Conservation (phyloP, 1,140 invertebrate species). For the Phymorhynchus buccinoides region DNA sequence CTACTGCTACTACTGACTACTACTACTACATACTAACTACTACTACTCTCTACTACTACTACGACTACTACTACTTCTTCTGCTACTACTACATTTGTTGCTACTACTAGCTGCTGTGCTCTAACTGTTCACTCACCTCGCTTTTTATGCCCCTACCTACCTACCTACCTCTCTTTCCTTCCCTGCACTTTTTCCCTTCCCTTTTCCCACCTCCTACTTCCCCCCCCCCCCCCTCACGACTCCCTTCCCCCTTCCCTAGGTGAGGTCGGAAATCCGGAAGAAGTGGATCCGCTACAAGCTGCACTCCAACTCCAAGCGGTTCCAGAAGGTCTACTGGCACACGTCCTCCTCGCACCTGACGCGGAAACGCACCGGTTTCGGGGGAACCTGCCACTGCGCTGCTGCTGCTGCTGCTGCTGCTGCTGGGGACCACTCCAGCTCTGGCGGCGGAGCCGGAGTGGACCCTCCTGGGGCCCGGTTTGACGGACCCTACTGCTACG, state of each 20-base stretch:
- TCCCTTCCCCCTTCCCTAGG: slow-evolving; percentile 43
- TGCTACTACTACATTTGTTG: no score
- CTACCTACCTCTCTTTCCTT: background rate
- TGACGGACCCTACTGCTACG: background rate
- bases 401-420: slow-evolving; percentile 25
- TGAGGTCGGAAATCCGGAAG: slow-evolving; percentile 58
- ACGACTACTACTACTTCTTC: no score
- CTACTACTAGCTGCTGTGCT: background rate
- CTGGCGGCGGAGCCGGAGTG: background rate
- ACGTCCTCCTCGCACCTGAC: slow-evolving; percentile 44
- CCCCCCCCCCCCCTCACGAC: background rate
- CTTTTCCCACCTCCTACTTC: background rate
- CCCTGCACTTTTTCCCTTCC: background rate
- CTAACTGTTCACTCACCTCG: background rate
- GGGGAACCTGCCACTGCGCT: no score
- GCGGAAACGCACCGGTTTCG: slow-evolving; percentile 20
- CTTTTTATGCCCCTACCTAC: background rate
- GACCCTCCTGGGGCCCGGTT: background rate
- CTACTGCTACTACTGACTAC: background rate
- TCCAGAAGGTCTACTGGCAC: slow-evolving; percentile 49
- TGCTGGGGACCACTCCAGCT: background rate
- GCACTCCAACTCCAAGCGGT: slow-evolving; percentile 46
- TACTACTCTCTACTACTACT: no score
- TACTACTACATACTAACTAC: no score
- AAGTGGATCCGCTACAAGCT: slow-evolving; percentile 55